Evolutionary conservation across 2,888 invertebrate genomes (phyloP).

Genomic region (Drosophila flavopinicola): DNA sequence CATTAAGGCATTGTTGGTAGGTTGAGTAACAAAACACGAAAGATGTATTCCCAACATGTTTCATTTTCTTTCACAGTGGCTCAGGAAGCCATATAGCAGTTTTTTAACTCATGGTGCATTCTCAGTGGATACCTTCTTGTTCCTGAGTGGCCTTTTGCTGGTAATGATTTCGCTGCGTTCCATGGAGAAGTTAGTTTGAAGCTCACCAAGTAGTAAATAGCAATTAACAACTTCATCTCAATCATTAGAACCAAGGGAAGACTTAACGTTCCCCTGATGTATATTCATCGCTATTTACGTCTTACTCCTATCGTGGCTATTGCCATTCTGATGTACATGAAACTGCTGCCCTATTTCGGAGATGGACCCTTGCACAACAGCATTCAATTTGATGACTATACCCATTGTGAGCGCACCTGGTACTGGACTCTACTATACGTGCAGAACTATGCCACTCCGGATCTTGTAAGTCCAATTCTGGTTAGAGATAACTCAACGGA

Average conservation of each 20-base stretch:
- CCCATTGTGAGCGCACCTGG: constrained; percentile 83
- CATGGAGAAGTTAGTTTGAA: constrained; percentile 65
- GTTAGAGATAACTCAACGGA: too few species aligned
- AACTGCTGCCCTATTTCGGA: constrained; percentile 84
- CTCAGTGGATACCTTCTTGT: constrained; percentile 87
- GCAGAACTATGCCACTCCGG: constrained; percentile 83
- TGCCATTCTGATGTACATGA: constrained; percentile 85
- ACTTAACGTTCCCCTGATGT: constrained; percentile 81
- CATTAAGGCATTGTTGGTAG: too few species aligned
- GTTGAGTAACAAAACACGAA: too few species aligned
- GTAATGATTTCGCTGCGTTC: constrained; percentile 75
- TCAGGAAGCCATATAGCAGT: constrained; percentile 58
- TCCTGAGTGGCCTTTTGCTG: constrained; percentile 86
- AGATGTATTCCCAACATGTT: too few species aligned
- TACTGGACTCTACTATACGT: constrained; percentile 85
- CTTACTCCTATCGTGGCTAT: constrained; percentile 86
- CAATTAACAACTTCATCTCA: too few species aligned
- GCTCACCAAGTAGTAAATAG: constrained; percentile 30
- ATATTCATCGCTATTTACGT: constrained; percentile 84
- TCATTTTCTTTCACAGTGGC: constrained; percentile 63
- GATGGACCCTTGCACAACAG: constrained; percentile 85
- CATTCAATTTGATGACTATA: constrained; percentile 60
- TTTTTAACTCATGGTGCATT: constrained; percentile 83
- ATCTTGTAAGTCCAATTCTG: constrained; percentile 63
- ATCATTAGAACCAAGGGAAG: constrained; percentile 70